Base-by-base conservation (phyloP, 2,113 vertebrate genomes). In the Dipodomys spectabilis region DNA sequence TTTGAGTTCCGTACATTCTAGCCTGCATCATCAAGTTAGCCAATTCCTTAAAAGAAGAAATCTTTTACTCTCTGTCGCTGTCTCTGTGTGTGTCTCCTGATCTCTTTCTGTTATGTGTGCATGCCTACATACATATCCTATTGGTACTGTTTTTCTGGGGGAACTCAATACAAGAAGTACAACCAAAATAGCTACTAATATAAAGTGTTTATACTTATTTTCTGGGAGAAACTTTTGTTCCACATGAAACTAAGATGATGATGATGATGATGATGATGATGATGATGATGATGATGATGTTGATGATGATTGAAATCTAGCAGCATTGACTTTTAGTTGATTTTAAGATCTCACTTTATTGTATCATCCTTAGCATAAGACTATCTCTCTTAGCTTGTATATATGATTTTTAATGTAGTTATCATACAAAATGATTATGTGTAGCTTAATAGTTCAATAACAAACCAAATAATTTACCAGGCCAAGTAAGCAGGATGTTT, bases 401-500 rank as follows among this genome's bases (percentile, higher is more conserved):
- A 12, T 84, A 13, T 57, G 72, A 72, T 62, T 89, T 89, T 86
- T 78, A 65, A 73, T 60, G 57, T 16, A 77, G 83, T 82, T 87
- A 69, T 79, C 68, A 75, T 65, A 69, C 23, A 84, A 64, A 95
- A 69, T 19, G 65, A 73, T 88, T 74, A 16, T 86, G 12, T 22
- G 74, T 35, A 79, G 62, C 82, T 30, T 74, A 32, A 69, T 67
- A 79, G 13, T 86, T 86, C 32, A 84, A 32, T 44, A 16, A 45
- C 49, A 95, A 89, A 91, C 94, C 72, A 53, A 82, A 90, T 88
- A 90, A 73, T 94, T 91, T 94, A 32, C 69, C 72, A 86, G 65
- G 87, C 93, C 84, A 90, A n/a, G 88, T 95, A 93, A 96, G 90
- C 82, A 82, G 62, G 45, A 67, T 94, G 49, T 96, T 96, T 95